Percentiles rank a stretch among this genome's conserved stretches.
These are phyloP conservation scores for Hedya salicella DNA, from an alignment of 2,888 invertebrate species.

Conservation along the genomic window DNA sequence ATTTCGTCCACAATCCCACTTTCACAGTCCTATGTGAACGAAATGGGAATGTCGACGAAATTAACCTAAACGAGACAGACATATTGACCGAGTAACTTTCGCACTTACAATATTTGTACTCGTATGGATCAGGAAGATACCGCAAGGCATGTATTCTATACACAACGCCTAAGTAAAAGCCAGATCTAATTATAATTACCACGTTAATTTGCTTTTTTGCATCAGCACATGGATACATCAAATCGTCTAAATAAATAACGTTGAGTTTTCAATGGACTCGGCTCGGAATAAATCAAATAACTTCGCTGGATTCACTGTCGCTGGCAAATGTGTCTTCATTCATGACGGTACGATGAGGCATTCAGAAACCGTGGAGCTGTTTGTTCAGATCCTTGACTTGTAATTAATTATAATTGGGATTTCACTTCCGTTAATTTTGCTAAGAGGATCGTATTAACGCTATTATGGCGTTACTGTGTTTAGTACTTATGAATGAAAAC, in stretches of 20 bases:
- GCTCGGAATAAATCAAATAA: conserved; percentile 80
- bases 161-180: background rate
- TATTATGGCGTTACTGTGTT: background rate
- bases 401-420: conserved; percentile 10
- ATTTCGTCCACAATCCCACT: too few relatives aligned
- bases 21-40: too few relatives aligned
- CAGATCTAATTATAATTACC: conserved; percentile 24
- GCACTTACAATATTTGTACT: too few relatives aligned
- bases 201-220: conserved; percentile 21
- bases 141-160: background rate
- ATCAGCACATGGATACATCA: conserved; percentile 34
- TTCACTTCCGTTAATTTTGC: background rate
- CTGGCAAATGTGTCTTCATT: conserved; percentile 84
- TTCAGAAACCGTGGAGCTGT: conserved; percentile 63
- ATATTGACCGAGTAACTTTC: too few relatives aligned
- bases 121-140: background rate
- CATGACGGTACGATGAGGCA: conserved; percentile 68
- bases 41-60: too few relatives aligned
- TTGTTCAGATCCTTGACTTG: conserved; percentile 41
- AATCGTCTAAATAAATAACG: conserved; percentile 39
- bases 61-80: too few relatives aligned
- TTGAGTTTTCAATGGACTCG: conserved; percentile 71
- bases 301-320: conserved; percentile 73
- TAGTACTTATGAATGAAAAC: too few relatives aligned
- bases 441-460: background rate